A percentile compares a stretch with the other conserved stretches of the same genome.
Evolutionary conservation across 2,888 invertebrate species (phyloP).

Genomic region (Apodemia mormo): DNA sequence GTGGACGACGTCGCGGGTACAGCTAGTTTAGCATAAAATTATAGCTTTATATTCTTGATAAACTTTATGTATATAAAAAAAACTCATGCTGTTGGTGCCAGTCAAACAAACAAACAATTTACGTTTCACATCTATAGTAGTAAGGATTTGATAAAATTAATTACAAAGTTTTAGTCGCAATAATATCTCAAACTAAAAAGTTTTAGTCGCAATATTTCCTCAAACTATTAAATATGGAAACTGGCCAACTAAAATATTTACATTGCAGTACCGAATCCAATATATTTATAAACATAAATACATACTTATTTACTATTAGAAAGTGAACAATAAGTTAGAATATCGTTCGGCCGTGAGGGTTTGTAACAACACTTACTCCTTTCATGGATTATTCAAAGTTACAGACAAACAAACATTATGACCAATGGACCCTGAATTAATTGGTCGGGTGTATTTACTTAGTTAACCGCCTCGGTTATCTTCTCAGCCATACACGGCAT

Average conservation of each 20-base stretch:
- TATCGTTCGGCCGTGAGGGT: slow-evolving; percentile 13
- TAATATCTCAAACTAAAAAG: neutral
- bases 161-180: too few relatives aligned
- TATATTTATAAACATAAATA: neutral
- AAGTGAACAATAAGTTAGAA: slow-evolving; percentile 16
- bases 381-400: slow-evolving; percentile 50
- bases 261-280: slow-evolving; percentile 26
- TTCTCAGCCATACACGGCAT: slow-evolving; percentile 65
- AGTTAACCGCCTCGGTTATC: slow-evolving; percentile 72
- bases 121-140: too few relatives aligned
- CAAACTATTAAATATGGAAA: neutral
- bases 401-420: slow-evolving; percentile 74
- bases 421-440: slow-evolving; percentile 78
- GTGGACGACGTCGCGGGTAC: too few relatives aligned
- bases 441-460: slow-evolving; percentile 74
- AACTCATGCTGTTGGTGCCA: too few relatives aligned
- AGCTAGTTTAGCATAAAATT: too few relatives aligned
- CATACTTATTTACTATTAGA: slow-evolving; percentile 5
- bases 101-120: too few relatives aligned
- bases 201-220: neutral
- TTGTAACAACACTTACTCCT: slow-evolving; percentile 31
- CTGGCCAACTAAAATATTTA: neutral
- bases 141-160: too few relatives aligned
- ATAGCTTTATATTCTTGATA: too few relatives aligned
- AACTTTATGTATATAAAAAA: too few relatives aligned